Conservation (phyloP, 2,888 invertebrate species). For the Lampropteryx suffumata region DNA sequence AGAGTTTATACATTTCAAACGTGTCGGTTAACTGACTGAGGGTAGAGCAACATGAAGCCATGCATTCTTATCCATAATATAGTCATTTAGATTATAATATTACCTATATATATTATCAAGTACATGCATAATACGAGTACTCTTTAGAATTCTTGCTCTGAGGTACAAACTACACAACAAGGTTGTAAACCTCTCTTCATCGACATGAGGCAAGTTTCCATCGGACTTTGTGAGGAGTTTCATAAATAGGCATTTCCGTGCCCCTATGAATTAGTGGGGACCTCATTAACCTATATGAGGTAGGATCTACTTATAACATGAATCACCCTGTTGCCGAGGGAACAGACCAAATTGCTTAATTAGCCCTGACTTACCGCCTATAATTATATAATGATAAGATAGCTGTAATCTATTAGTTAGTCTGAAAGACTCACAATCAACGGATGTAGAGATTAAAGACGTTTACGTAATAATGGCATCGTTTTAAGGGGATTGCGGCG, state of each 20-base stretch:
- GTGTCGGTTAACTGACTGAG: too few species aligned
- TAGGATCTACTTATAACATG: slow-evolving; percentile 53
- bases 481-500: too few species aligned
- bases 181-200: slow-evolving; percentile 46
- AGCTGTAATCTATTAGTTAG: too few species aligned
- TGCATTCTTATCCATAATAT: too few species aligned
- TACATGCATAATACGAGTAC: too few species aligned
- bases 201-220: slow-evolving; percentile 34
- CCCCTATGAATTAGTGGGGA: slow-evolving; percentile 71
- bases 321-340: slow-evolving; percentile 49
- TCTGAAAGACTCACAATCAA: too few species aligned
- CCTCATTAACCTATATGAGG: slow-evolving; percentile 77
- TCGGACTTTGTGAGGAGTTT: slow-evolving; percentile 42
- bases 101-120: neutral
- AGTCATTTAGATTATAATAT: too few species aligned
- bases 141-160: slow-evolving; percentile 4
- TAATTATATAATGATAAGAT: neutral
- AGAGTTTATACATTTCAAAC: too few species aligned
- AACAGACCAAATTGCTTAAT: slow-evolving; percentile 1
- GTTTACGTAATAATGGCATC: too few species aligned
- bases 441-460: too few species aligned
- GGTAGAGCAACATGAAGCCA: too few species aligned
- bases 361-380: neutral
- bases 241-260: slow-evolving; percentile 61
- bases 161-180: slow-evolving; percentile 37